These are phyloP conservation scores for Phrynosoma platyrhinos DNA, from an alignment of 2,113 vertebrate species.

Conservation along the genomic window DNA sequence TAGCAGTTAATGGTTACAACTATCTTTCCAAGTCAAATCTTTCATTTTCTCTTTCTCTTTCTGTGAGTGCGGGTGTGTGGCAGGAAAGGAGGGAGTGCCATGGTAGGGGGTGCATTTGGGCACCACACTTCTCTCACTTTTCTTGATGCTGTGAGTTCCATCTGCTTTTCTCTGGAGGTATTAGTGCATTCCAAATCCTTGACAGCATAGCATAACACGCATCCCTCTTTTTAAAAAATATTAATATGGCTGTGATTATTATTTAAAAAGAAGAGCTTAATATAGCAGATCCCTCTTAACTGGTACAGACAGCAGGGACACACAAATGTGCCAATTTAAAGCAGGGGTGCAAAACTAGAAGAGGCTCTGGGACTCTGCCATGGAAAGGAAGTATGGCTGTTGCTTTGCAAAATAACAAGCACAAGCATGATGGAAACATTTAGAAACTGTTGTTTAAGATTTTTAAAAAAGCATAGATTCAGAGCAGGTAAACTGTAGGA, in stretches of 20 bases:
- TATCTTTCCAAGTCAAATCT: slow-evolving; percentile 25
- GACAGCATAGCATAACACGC: too few species aligned
- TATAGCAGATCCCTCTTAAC: background rate
- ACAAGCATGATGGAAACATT: background rate
- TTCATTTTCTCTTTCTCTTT: background rate
- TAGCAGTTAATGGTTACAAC: slow-evolving; percentile 36
- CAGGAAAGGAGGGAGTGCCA: background rate
- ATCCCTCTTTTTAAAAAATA: slow-evolving; percentile 18
- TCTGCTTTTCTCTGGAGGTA: slow-evolving; percentile 19
- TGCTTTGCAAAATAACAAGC: fast-evolving
- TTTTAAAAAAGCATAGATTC: background rate
- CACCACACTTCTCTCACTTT: background rate
- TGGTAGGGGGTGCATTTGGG: background rate
- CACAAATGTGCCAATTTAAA: slow-evolving; percentile 8
- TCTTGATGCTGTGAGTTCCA: background rate
- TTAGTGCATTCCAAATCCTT: background rate
- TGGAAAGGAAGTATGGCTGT: background rate
- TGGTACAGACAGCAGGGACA: slow-evolving; percentile 3
- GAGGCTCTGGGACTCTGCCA: background rate
- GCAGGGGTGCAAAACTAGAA: background rate
- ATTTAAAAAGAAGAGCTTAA: slow-evolving; percentile 27
- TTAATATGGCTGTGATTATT: background rate
- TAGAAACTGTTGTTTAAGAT: background rate
- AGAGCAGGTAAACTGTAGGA: background rate
- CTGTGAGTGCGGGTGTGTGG: background rate